Conservation (phyloP, 2,797 vertebrate species). For the Schizopygopsis pylzovi region DNA sequence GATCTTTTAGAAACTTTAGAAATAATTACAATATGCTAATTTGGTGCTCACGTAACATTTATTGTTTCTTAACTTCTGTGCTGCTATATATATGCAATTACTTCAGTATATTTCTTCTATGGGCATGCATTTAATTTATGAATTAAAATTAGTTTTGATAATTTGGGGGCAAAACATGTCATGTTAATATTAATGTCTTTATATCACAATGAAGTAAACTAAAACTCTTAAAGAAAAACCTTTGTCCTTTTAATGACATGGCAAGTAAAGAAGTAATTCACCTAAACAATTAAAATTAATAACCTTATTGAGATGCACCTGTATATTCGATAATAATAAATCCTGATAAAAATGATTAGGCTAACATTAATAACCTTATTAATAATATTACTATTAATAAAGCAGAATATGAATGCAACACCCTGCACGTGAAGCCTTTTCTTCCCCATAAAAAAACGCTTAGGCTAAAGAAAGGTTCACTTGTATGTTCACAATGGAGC, state of each 20-base stretch:
- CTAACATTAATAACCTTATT: too few relatives aligned
- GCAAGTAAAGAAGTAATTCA: not conserved
- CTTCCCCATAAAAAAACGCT: too few relatives aligned
- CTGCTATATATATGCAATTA: not conserved
- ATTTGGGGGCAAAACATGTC: not conserved
- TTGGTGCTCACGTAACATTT: not conserved
- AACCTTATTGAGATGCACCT: too few relatives aligned
- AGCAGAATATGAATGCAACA: too few relatives aligned
- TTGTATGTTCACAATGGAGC: too few relatives aligned
- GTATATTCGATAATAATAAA: too few relatives aligned
- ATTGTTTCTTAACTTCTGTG: not conserved
- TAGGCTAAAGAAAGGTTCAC: too few relatives aligned
- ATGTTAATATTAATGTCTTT: not conserved
- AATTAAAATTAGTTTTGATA: not conserved
- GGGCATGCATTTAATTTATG: not conserved
- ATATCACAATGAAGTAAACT: not conserved
- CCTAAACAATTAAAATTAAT: not conserved
- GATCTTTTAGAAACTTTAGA: not conserved
- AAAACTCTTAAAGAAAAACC: not conserved
- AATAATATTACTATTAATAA: too few relatives aligned
- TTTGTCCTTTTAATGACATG: not conserved
- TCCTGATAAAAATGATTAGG: too few relatives aligned
- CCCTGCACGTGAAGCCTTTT: too few relatives aligned
- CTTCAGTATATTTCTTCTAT: not conserved
- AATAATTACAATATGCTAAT: not conserved